Conservation (phyloP, 2,888 invertebrate genomes). For the Nineta flava region DNA sequence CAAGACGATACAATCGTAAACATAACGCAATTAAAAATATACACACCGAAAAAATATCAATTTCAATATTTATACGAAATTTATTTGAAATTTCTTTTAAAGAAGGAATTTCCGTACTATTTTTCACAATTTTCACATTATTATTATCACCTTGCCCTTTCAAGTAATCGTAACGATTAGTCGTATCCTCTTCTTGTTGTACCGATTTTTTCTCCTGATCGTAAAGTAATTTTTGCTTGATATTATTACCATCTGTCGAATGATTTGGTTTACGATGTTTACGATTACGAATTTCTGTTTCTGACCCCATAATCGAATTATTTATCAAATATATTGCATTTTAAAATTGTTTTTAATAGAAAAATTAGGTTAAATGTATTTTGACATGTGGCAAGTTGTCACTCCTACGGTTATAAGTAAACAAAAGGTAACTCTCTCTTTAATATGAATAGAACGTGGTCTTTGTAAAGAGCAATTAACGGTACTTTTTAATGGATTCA, state of each 20-base stretch:
- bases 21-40: conserved; percentile 53
- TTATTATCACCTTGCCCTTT: not conserved
- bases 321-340: no score
- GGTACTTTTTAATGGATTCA: not conserved
- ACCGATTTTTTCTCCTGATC: not conserved
- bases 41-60: conserved; percentile 57
- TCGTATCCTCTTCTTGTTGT: conserved; percentile 9
- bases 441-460: no score
- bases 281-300: conserved; percentile 1
- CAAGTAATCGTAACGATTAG: not conserved
- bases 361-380: no score
- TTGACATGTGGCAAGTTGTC: not conserved
- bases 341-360: no score
- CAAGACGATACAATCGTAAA: conserved; percentile 69
- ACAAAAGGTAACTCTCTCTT: no score
- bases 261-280: not conserved
- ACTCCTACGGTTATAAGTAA: no score
- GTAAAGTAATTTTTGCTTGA: not conserved
- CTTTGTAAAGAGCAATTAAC: no score
- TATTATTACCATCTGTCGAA: not conserved
- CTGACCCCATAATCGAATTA: not conserved
- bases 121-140: conserved; percentile 6
- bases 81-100: conserved; percentile 7
- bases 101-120: conserved; percentile 6
- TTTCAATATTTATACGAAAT: conserved; percentile 43